These are phyloP conservation scores for Rhaphigaster nebulosa DNA, from an alignment of 2,888 invertebrate genomes.

Conservation along the genomic window DNA sequence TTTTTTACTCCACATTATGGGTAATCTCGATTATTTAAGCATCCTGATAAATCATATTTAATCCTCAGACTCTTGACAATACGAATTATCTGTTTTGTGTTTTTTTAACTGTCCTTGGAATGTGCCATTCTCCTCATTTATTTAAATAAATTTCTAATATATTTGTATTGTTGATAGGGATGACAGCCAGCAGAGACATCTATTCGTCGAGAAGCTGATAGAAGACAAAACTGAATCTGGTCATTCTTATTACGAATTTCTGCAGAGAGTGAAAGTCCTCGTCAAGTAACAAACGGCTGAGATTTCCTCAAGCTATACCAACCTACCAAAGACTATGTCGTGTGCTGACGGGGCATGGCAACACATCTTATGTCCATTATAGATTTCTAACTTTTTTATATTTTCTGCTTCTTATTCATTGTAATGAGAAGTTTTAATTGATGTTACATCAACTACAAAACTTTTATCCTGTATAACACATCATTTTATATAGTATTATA, in stretches of 20 bases:
- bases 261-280: conserved; percentile 93
- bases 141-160: too few relatives aligned
- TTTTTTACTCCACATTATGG: too few relatives aligned
- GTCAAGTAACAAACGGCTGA: conserved; percentile 82
- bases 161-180: conserved; percentile 78
- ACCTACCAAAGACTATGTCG: conserved; percentile 54
- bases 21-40: too few relatives aligned
- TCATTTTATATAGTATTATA: conserved; percentile 59
- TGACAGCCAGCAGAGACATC: conserved; percentile 85
- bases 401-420: conserved; percentile 22
- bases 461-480: conserved; percentile 56
- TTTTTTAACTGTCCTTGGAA: too few relatives aligned
- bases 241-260: conserved; percentile 97
- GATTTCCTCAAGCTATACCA: neutral
- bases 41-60: too few relatives aligned
- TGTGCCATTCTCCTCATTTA: too few relatives aligned
- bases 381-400: conserved; percentile 51
- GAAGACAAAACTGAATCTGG: conserved; percentile 96
- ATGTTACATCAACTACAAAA: conserved; percentile 50
- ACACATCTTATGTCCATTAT: conserved; percentile 46
- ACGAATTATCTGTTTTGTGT: too few relatives aligned
- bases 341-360: neutral
- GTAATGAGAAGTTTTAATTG: conserved; percentile 47
- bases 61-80: too few relatives aligned
- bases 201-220: conserved; percentile 89